A percentile compares a stretch with the other conserved stretches of the same genome.
Conservation (phyloP, 2,888 invertebrate genomes). For the Plemyria rubiginata region DNA sequence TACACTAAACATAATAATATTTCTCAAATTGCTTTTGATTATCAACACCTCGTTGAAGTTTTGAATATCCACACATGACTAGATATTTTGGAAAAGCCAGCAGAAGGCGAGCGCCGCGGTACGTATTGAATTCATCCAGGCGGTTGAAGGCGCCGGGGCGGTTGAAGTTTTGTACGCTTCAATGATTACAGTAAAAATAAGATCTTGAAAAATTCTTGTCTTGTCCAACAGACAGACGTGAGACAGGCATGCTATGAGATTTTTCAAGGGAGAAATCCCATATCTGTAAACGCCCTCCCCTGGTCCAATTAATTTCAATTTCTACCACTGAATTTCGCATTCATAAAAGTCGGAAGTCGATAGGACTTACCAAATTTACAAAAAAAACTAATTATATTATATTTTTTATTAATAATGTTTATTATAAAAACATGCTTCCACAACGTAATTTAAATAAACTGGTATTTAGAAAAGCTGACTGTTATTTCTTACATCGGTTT, state of each 20-base stretch:
- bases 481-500: slow-evolving; percentile 35
- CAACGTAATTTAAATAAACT: not conserved
- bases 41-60: not conserved
- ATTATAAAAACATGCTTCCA: not conserved
- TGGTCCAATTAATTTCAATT: too few species aligned
- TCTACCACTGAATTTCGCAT: too few species aligned
- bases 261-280: too few species aligned
- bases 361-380: too few species aligned
- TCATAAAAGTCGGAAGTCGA: too few species aligned
- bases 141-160: slow-evolving; percentile 3
- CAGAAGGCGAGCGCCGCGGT: not conserved
- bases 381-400: too few species aligned
- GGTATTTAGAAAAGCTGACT: slow-evolving; percentile 12
- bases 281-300: too few species aligned
- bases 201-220: slow-evolving; percentile 8
- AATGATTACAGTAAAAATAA: slow-evolving; percentile 7
- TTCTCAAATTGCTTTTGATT: not conserved
- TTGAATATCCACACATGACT: slow-evolving; percentile 27
- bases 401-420: too few species aligned
- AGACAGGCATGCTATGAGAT: too few species aligned
- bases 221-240: not conserved
- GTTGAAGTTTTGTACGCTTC: slow-evolving; percentile 17
- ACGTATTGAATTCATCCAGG: not conserved
- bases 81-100: not conserved
- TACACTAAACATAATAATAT: not conserved